Evolutionary conservation across 2,888 invertebrate genomes (phyloP).

Genomic region (Cheilosia soror): DNA sequence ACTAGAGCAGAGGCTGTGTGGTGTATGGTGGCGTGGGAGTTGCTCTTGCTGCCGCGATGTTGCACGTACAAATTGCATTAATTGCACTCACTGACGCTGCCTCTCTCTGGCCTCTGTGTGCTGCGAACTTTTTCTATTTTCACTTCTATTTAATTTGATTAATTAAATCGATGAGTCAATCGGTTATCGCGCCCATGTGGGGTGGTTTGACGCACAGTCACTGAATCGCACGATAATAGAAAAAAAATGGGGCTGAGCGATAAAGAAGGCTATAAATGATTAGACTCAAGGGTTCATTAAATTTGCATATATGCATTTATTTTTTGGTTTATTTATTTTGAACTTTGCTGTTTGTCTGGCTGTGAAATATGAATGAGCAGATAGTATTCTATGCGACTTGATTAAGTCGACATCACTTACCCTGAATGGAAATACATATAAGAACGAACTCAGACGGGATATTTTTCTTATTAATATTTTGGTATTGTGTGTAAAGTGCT

Average conservation of each 20-base stretch:
- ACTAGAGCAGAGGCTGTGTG: conserved; percentile 1
- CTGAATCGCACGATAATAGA: not conserved
- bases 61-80: conserved; percentile 51
- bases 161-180: conserved; percentile 64
- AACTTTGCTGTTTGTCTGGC: not conserved
- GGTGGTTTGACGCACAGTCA: conserved; percentile 1
- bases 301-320: conserved; percentile 13
- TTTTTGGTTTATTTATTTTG: not conserved
- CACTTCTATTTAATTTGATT: conserved; percentile 46
- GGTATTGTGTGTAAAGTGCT: too few relatives aligned
- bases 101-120: conserved; percentile 5
- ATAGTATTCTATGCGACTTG: conserved; percentile 19
- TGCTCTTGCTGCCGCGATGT: conserved; percentile 17
- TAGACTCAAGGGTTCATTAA: conserved; percentile 33
- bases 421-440: conserved; percentile 27
- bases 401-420: conserved; percentile 61
- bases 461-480: not conserved
- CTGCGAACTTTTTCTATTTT: not conserved
- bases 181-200: not conserved
- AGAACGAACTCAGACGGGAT: not conserved
- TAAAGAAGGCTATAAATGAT: conserved; percentile 9
- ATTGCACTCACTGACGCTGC: conserved; percentile 12
- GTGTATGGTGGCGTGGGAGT: not conserved
- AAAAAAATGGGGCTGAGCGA: not conserved
- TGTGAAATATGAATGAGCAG: conserved; percentile 36